These are phyloP conservation scores for Furcula furcula DNA, from an alignment of 2,888 invertebrate species.

Conservation along the genomic window DNA sequence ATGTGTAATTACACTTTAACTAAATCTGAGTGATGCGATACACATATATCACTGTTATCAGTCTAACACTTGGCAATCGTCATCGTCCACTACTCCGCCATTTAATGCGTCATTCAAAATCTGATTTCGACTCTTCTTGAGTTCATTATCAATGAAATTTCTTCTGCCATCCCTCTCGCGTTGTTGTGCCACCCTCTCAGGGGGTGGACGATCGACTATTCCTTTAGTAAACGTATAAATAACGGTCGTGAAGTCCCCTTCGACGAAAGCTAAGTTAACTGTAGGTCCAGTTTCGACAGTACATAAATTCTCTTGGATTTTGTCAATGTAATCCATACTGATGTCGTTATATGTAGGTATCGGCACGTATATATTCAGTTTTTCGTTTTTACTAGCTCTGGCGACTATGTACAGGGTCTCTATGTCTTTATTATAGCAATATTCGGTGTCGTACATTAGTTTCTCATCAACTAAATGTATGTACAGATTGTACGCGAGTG, in stretches of 20 bases:
- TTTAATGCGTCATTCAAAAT: slow-evolving; percentile 65
- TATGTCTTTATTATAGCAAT: slow-evolving; percentile 69
- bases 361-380: slow-evolving; percentile 71
- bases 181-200: slow-evolving; percentile 42
- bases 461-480: slow-evolving; percentile 70
- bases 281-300: slow-evolving; percentile 66
- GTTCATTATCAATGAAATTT: slow-evolving; percentile 62
- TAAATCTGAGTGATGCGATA: too few relatives aligned
- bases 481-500: slow-evolving; percentile 66
- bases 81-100: slow-evolving; percentile 67
- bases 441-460: slow-evolving; percentile 74
- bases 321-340: slow-evolving; percentile 55
- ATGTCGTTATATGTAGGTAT: slow-evolving; percentile 53
- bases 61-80: slow-evolving; percentile 55
- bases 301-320: slow-evolving; percentile 69
- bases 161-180: slow-evolving; percentile 55
- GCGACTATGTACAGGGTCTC: slow-evolving; percentile 70
- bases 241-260: slow-evolving; percentile 68
- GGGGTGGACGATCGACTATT: slow-evolving; percentile 47
- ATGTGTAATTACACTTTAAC: too few relatives aligned
- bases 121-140: slow-evolving; percentile 52
- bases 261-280: slow-evolving; percentile 67
- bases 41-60: too few relatives aligned
- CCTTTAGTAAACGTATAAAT: slow-evolving; percentile 71
- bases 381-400: slow-evolving; percentile 56